Evolutionary conservation across 2,797 vertebrate genomes (phyloP).

Genomic region (Sebastes vulpes): DNA sequence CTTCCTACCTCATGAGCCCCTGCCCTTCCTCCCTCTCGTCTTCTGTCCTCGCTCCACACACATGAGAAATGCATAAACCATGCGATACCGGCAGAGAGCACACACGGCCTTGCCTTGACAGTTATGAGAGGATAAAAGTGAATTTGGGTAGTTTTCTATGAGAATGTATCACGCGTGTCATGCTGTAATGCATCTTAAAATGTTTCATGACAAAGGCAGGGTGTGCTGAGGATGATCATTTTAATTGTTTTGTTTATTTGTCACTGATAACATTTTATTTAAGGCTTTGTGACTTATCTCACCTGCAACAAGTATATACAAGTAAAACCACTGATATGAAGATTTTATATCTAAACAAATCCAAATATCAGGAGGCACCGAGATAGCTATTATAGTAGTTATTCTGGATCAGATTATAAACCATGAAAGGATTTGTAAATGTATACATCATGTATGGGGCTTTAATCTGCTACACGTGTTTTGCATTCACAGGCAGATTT

Average conservation of each 20-base stretch:
- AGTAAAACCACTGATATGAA: background rate
- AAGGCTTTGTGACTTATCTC: background rate
- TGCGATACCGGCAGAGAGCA: conserved; percentile 24
- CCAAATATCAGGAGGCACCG: background rate
- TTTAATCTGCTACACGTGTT: conserved; percentile 37
- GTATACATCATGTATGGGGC: background rate
- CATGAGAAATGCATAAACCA: conserved; percentile 58
- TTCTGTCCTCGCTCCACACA: conserved; percentile 44
- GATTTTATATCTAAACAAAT: background rate
- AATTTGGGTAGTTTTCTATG: conserved; percentile 45
- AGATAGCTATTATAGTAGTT: conserved; percentile 15
- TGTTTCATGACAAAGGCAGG: background rate
- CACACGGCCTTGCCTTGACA: conserved; percentile 31
- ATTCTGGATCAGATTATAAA: conserved; percentile 24
- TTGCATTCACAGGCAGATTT: conserved; percentile 21
- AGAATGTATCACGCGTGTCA: conserved; percentile 3
- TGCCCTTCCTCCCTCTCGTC: conserved; percentile 32
- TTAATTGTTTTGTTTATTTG: background rate
- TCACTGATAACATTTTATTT: background rate
- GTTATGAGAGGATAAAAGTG: conserved; percentile 51
- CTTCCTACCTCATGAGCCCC: conserved; percentile 18
- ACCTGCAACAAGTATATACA: background rate
- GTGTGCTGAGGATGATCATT: background rate
- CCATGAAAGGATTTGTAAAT: conserved; percentile 30
- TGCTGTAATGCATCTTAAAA: conserved; percentile 7